Evolutionary conservation across 1,140 invertebrate species (phyloP), one percentile per base, ranked within the genome.

Genomic region (Bombus fervidus): DNA sequence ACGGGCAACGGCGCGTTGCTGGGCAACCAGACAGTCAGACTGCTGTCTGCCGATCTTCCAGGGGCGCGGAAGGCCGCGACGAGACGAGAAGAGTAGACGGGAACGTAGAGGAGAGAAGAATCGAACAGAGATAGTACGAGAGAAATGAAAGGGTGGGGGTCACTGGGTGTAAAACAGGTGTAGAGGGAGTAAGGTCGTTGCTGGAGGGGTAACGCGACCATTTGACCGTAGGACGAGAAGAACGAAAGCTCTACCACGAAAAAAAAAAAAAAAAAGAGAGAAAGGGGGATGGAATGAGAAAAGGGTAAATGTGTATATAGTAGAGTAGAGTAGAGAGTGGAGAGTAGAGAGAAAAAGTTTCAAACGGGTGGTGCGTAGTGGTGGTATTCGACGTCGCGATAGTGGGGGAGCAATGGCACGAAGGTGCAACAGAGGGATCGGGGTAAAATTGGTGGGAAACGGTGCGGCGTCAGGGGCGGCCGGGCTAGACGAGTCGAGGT

Each of bases 1-100:
- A 88, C 82, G 74, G 85, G 88, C 87, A 91, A 88, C 81, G 87
- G 86, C 90, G 86, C 91, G 93, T 93, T 93, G 92, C 93, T 77
- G 84, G 89, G 92, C 92, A 93, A 93, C 93, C 91, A 93, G 92
- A 93, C 92, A 90, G 87, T 89, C 89, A 92, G 91, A 92, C 91
- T 87, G 87, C 87, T 89, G 91, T 92, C 91, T 91, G 91, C 91
- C 89, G 87, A 92, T 92, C 81, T 87, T 78, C 83, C 86, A 84
- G 81, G 72, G 86, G 86, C 86, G 89, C 78, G 86, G 84, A 86
- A 91, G 89, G 87, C 85, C 81, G 83, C 77, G 66, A 84, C 22
- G 76, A 83, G 86, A 78, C 80, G 79, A 80, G 83, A 79, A 62
- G 68, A 72, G 77, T 34, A 84, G 83, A 84, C 47, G 31, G 8